phyloP scores from a whole-genome alignment of 2,888 invertebrate species.

The Trichopoda pennipes region DNA sequence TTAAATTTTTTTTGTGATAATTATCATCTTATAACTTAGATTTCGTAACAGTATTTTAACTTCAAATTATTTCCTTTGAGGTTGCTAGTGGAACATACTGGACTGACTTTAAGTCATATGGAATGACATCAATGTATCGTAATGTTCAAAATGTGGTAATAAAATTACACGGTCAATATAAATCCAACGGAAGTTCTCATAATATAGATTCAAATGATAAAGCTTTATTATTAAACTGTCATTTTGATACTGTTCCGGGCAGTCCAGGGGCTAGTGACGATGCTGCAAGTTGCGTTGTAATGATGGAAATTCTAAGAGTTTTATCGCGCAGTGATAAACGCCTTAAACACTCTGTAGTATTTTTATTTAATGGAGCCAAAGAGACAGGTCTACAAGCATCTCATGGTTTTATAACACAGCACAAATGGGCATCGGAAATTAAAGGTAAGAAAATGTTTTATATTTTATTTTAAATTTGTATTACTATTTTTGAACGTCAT shows the following conservation, averaged over 20 bases:
- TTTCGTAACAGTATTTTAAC: no score
- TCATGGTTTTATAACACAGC: constrained; percentile 95
- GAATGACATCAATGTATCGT: constrained; percentile 91
- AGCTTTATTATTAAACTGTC: constrained; percentile 92
- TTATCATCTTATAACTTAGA: no score
- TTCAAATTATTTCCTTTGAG: constrained; percentile 69
- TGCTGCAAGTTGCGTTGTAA: constrained; percentile 83
- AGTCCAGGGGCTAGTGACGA: constrained; percentile 85
- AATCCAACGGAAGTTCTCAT: constrained; percentile 75
- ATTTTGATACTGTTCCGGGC: constrained; percentile 93
- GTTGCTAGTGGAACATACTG: constrained; percentile 87
- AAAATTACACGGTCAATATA: constrained; percentile 83
- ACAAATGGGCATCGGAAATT: constrained; percentile 88
- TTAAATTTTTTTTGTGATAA: no score
- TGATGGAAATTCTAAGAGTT: constrained; percentile 86
- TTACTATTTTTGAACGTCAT: not conserved
- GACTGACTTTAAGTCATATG: constrained; percentile 86
- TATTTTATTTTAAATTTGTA: not conserved
- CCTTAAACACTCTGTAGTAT: constrained; percentile 84
- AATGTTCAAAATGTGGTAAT: constrained; percentile 91
- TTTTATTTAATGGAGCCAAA: constrained; percentile 89
- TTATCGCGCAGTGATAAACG: constrained; percentile 81
- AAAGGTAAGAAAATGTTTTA: constrained; percentile 73
- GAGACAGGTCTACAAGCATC: constrained; percentile 87
- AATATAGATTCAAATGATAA: constrained; percentile 72